Percentiles rank a stretch among this genome's conserved stretches.
phyloP scores from a whole-genome alignment of 2,113 vertebrate species.

The Mirounga angustirostris region DNA sequence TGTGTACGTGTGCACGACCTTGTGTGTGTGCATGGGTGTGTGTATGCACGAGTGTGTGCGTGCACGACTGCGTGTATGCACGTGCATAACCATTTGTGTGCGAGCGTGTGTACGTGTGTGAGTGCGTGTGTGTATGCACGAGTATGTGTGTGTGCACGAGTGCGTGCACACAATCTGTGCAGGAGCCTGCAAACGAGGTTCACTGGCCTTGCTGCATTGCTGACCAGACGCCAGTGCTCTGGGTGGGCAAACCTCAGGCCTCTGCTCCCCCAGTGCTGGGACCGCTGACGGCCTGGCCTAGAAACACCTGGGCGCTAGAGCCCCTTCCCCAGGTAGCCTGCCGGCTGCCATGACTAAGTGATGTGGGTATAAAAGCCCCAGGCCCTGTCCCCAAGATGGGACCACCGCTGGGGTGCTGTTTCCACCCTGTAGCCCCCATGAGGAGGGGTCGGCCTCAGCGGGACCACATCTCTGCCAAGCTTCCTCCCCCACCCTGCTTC shows the following conservation, averaged over 20 bases:
- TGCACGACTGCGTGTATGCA: no score
- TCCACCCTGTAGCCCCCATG: neutral
- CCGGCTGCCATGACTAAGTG: neutral
- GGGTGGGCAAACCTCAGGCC: neutral
- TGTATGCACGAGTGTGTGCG: no score
- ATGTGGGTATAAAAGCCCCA: no score
- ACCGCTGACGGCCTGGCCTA: neutral
- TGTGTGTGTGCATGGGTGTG: no score
- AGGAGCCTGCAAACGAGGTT: neutral
- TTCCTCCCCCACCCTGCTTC: no score
- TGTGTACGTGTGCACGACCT: neutral
- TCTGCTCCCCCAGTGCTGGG: neutral
- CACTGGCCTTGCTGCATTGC: neutral
- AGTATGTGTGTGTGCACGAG: no score
- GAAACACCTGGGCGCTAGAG: neutral
- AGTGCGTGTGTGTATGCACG: no score
- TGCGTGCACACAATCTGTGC: no score
- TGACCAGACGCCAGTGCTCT: neutral
- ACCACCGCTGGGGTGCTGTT: neutral
- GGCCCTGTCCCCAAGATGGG: neutral
- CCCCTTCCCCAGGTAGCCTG: neutral
- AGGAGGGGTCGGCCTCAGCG: neutral
- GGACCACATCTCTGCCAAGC: neutral
- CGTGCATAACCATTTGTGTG: no score
- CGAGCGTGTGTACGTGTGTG: rapidly evolving